Evolutionary conservation across 2,888 invertebrate genomes (phyloP), one percentile per base, ranked within the genome.

Genomic region (Mythimna loreyi): DNA sequence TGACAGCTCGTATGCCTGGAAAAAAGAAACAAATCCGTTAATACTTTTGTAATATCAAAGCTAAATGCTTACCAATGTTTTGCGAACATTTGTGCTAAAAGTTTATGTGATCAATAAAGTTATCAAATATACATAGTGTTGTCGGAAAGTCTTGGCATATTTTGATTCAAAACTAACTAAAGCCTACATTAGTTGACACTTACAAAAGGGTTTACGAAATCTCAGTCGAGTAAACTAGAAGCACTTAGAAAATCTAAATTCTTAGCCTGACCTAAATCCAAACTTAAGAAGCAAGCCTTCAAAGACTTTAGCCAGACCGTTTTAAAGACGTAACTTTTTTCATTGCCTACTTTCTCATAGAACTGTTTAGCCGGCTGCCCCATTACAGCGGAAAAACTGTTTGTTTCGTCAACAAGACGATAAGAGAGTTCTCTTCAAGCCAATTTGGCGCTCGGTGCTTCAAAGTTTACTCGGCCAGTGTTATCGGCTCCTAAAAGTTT

Each of bases 1-100:
- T 75, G 99, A 99, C 89, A 99, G 96, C 96, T 99, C 99, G 96
- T 99, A 99, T 70, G 99, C 99, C 99, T 99, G 97, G 13, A 92
- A 92, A 85, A 81, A 72, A 90, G 57, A 67, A 77, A 67, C 28
- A 30, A 63, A 8, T 19, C 8, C n/a, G 40, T 83, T 73, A 81
- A 66, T 49, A 57, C n/a, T 23, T n/a, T 23, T 50, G 45, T 47
- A 43, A 62, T 40, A 60, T 7, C 21, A 47, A 5, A 63, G 21
- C 9, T 21, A 49, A 56, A 9, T 2, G 3, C 21, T 28, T 4
- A 45, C 23, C 19, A 36, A 56, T 16, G 59, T 83, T 81, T 86
- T 86, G 84, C 84, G 81, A 87, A 82, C 84, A 87, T 88, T 87
- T 87, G 85, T 85, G 73, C 72, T 30, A 4, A 58, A 56, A 40